Evolutionary conservation across 2,888 invertebrate genomes (phyloP).

Genomic region (Bugula neritina): DNA sequence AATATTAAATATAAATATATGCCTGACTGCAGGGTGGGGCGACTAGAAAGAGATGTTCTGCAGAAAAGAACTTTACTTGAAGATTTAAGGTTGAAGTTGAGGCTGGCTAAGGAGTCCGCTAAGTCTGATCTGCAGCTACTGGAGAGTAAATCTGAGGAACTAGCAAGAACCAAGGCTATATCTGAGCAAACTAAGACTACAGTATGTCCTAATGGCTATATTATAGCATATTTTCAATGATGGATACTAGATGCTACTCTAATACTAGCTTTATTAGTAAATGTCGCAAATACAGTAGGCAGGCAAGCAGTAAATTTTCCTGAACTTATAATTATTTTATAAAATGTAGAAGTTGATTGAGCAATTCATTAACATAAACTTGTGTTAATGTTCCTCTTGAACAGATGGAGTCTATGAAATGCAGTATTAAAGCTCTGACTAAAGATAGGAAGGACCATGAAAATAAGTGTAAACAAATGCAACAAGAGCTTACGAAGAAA

Average conservation of each 20-base stretch:
- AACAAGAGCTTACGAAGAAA: conserved; percentile 42
- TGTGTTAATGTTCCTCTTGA: not conserved
- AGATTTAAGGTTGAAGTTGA: conserved; percentile 43
- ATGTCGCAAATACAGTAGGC: too few species aligned
- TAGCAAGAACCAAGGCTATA: not conserved
- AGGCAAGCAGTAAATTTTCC: too few species aligned
- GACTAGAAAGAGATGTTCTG: conserved; percentile 45
- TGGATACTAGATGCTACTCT: not conserved
- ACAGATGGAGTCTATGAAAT: conserved; percentile 43
- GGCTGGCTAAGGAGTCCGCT: conserved; percentile 41
- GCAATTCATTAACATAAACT: too few species aligned
- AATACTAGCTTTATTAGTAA: too few species aligned
- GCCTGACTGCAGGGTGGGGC: conserved; percentile 36
- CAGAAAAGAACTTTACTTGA: conserved; percentile 49
- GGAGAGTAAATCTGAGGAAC: conserved; percentile 25
- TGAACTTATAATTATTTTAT: too few species aligned
- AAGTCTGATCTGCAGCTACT: conserved; percentile 36
- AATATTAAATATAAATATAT: too few species aligned
- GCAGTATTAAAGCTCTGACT: conserved; percentile 38
- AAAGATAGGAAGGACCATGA: conserved; percentile 44
- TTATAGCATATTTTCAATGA: not conserved
- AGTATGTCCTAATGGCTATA: not conserved
- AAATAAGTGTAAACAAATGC: conserved; percentile 37
- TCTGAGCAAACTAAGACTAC: conserved; percentile 15
- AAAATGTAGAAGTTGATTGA: too few species aligned